Percentiles rank a stretch among this genome's conserved stretches.
phyloP scores from a whole-genome alignment of 2,888 invertebrate species.

The Acrobasis suavella region DNA sequence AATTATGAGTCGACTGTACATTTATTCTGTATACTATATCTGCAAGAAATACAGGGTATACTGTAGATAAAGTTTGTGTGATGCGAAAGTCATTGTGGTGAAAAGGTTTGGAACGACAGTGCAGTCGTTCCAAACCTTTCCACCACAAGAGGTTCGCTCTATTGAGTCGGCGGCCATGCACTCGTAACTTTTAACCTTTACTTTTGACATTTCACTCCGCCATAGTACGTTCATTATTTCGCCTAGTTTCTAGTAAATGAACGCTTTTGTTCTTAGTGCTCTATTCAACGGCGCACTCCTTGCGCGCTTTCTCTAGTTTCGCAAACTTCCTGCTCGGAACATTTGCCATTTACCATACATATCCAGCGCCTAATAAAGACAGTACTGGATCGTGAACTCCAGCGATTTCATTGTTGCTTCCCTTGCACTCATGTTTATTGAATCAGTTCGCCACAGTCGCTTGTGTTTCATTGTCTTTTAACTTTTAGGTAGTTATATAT shows the following conservation, averaged over 20 bases:
- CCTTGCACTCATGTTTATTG: slow-evolving; percentile 50
- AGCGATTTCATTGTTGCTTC: slow-evolving; percentile 56
- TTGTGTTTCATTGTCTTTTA: background rate
- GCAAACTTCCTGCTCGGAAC: slow-evolving; percentile 65
- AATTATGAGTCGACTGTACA: too few species aligned
- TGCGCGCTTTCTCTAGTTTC: slow-evolving; percentile 69
- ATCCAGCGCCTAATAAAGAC: slow-evolving; percentile 61
- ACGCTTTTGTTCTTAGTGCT: slow-evolving; percentile 69
- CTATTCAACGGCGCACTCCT: slow-evolving; percentile 62
- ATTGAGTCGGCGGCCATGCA: slow-evolving; percentile 46
- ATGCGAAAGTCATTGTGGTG: background rate
- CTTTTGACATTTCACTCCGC: slow-evolving; percentile 70
- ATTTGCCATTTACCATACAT: slow-evolving; percentile 69
- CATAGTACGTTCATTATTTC: slow-evolving; percentile 71
- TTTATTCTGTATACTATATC: too few species aligned
- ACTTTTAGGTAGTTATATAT: too few species aligned
- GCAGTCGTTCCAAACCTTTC: too few species aligned
- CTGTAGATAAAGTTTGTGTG: too few species aligned
- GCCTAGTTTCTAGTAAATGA: slow-evolving; percentile 70
- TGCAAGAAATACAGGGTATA: too few species aligned
- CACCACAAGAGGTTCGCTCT: slow-evolving; percentile 20
- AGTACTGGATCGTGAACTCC: slow-evolving; percentile 56
- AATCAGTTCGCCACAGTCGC: slow-evolving; percentile 40
- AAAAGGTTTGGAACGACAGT: slow-evolving; percentile 14
- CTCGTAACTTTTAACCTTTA: slow-evolving; percentile 75